Percentiles rank a stretch among this genome's conserved stretches.
These are phyloP conservation scores for Tetramorium parvispinum DNA, from an alignment of 1,140 invertebrate genomes.

Conservation along the genomic window DNA sequence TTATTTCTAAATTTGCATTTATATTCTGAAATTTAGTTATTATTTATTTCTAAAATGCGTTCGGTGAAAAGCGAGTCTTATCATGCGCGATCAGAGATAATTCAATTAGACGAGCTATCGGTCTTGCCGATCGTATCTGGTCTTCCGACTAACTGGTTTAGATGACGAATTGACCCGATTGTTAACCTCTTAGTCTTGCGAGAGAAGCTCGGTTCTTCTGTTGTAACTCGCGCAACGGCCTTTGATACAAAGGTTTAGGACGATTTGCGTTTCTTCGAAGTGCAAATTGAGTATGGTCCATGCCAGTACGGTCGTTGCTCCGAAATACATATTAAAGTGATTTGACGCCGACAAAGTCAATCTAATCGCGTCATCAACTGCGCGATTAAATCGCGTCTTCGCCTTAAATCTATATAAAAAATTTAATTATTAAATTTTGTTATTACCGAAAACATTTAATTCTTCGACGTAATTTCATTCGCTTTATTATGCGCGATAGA, in stretches of 20 bases:
- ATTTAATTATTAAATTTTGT: not conserved
- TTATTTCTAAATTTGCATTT: not conserved
- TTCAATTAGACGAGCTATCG: constrained; percentile 78
- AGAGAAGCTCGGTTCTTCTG: constrained; percentile 37
- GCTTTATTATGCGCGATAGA: constrained; percentile 1
- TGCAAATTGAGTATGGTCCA: constrained; percentile 13
- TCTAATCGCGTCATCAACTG: not conserved
- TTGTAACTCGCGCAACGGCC: not conserved
- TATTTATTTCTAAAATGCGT: not conserved
- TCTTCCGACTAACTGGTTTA: constrained; percentile 79
- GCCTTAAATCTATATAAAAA: not conserved
- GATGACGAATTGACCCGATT: constrained; percentile 81
- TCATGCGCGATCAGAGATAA: constrained; percentile 72
- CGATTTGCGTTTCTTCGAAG: constrained; percentile 36
- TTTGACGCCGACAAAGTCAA: constrained; percentile 14
- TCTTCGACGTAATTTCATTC: not conserved
- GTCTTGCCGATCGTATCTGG: constrained; percentile 77
- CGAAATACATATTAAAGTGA: constrained; percentile 5
- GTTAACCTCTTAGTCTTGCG: constrained; percentile 76
- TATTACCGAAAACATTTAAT: not conserved
- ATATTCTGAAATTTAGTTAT: not conserved
- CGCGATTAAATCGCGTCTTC: not conserved
- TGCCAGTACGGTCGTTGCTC: constrained; percentile 40
- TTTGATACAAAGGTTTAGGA: constrained; percentile 11
- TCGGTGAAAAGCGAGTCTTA: constrained; percentile 34